Evolutionary conservation across 2,888 invertebrate species (phyloP), one percentile per base, ranked within the genome.

Genomic region (Herminia tarsipennalis): DNA sequence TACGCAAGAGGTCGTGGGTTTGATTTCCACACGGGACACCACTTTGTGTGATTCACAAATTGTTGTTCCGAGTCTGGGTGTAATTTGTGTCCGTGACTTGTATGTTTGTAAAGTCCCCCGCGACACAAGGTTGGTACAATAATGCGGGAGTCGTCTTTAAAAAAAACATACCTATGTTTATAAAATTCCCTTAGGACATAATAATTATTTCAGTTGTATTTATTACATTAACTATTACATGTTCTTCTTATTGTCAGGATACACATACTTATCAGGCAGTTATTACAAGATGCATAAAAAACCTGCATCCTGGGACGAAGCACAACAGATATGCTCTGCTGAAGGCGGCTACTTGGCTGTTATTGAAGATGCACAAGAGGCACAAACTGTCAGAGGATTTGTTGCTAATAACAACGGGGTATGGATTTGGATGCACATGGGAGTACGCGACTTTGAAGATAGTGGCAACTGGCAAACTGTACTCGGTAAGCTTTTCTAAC

Each of bases 311-410:
- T 40, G 39, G 39, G 18, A 25, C 0, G 13, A 13, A 5, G 39
- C 39, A 3, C 18, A 40, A 2, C 3, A 8, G 1, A 40, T 18
- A 4, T 40, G 39, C n/a, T 6, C 8, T 13, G 13, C 8, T 1
- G 39, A 40, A 5, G 39, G 39, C 2, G 39, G 18, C 1, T 18
- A 32, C 13, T 18, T 40, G 6, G 32, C 9, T 1, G 9, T 40
- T n/a, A 2, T 24, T 3, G 18, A 32, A 5, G 8, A 13, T 6
- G 0, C 1, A 1, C 0, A 0, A 2, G 39, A 40, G 8, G 25
- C 25, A 1, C 24, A 4, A 9, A 12, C n/a, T 1, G 5, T 39
- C 6, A 25, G 13, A 1, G 25, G 6, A 1, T 1, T 8, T 5
- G 16, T n/a, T n/a, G n/a, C 12, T 3, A 9, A 6, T 5, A 4